A percentile compares a stretch with the other conserved stretches of the same genome.
These are phyloP conservation scores for Orthonyx spaldingii DNA, from an alignment of 2,113 vertebrate species.

Conservation along the genomic window DNA sequence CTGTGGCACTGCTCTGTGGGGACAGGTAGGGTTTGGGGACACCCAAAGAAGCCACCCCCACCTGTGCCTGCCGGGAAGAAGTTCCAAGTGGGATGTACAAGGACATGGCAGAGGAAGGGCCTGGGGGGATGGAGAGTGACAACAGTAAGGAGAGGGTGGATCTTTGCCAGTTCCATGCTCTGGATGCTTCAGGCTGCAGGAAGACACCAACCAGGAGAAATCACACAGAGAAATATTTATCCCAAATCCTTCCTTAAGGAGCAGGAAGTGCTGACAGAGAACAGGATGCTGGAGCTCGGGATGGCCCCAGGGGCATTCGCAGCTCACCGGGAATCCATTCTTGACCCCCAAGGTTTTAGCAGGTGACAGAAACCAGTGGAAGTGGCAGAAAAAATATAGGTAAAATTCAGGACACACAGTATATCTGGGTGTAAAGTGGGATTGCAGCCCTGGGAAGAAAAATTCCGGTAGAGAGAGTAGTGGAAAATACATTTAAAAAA, in stretches of 20 bases:
- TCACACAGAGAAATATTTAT: neutral
- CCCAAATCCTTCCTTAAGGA: neutral
- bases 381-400: accelerated
- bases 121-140: neutral
- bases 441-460: neutral
- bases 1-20: neutral
- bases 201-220: neutral
- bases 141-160: neutral
- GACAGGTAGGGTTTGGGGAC: neutral
- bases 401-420: accelerated
- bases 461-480: neutral
- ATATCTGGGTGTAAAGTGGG: accelerated
- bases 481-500: neutral
- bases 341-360: accelerated
- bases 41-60: neutral
- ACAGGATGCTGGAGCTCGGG: neutral
- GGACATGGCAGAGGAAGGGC: neutral
- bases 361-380: neutral
- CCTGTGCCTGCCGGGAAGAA: neutral
- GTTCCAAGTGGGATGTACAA: no score
- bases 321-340: accelerated
- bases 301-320: neutral
- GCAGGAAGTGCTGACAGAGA: neutral
- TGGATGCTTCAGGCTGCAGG: neutral
- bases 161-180: neutral